Evolutionary conservation across 2,113 vertebrate species (phyloP).

Genomic region (Rhinogobius similis): DNA sequence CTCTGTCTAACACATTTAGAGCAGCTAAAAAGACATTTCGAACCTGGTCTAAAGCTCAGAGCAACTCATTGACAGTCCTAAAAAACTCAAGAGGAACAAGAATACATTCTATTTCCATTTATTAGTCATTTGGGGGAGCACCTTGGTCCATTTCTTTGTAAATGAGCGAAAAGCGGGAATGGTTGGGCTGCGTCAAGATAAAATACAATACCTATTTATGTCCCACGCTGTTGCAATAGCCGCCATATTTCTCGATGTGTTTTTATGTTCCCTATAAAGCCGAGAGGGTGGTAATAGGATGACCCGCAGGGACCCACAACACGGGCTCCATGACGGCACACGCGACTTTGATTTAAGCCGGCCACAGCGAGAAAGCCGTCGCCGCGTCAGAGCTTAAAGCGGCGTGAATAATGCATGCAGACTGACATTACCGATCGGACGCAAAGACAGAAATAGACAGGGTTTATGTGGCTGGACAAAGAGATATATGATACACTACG

Average conservation of each 20-base stretch:
- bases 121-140: not conserved
- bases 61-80: not conserved
- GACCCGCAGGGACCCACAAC: not conserved
- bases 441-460: not conserved
- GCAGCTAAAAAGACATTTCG: not conserved
- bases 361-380: not conserved
- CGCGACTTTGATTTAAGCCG: not conserved
- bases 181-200: not conserved
- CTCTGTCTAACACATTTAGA: not conserved
- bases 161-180: not conserved
- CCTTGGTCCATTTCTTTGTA: not conserved
- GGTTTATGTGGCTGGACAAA: not conserved
- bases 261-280: not conserved
- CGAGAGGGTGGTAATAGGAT: constrained; percentile 1
- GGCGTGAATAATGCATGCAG: not conserved
- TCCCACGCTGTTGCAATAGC: not conserved
- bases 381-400: not conserved
- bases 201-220: not conserved
- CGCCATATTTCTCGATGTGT: not conserved
- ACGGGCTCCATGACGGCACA: not conserved
- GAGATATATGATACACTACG: not conserved
- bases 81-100: not conserved
- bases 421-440: constrained; percentile 1
- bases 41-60: not conserved
- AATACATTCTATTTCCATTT: not conserved